Evolutionary conservation across 2,113 vertebrate genomes (phyloP), one percentile per base, ranked within the genome.

Genomic region (Romanogobio albipinnatus): DNA sequence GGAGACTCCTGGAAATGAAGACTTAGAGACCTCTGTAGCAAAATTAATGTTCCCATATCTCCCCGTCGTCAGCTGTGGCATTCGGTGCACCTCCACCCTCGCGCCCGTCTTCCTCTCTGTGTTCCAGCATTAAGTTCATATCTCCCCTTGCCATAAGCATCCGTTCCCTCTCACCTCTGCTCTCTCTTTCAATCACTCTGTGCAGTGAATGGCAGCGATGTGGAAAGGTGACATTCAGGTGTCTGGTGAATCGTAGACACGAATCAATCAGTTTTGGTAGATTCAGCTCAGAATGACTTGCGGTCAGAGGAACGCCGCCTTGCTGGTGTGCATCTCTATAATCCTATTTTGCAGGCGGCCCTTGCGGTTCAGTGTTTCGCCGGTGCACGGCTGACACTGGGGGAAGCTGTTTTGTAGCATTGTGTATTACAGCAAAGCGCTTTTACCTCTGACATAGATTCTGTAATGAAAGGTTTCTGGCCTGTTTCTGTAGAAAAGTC

Each of bases 141-240:
- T 87, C 74, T 78, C 78, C 24, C 74, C 19, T 24, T 24, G 81
- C 51, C 58, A 83, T 59, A 43, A 80, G 73, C 51, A 36, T 76
- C 75, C 74, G 10, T 51, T 84, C 62, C 64, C 71, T 79, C 77
- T 77, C 81, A 75, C 56, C 84, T 80, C 56, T 85, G 62, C 79
- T 62, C 80, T 15, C 22, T 76, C 78, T 15, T 84, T 76, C 58
- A 58, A 56, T 74, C 78, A 66, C 26, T 68, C 78, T 83, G 59
- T 76, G 29, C 49, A 11, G 80, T 85, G 73, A 84, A 85, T 81
- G 45, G 56, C 85, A 87, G 36, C 73, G 56, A 77, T 85, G 84
- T 88, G 85, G 83, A 90, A 88, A 87, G 87, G 87, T 90, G 85
- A 88, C 85, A 87, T 90, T 88, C 84, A 74, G 86, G 81, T 83